Base-by-base conservation (phyloP, 2,113 vertebrate genomes). In the Psilopogon haemacephalus region DNA sequence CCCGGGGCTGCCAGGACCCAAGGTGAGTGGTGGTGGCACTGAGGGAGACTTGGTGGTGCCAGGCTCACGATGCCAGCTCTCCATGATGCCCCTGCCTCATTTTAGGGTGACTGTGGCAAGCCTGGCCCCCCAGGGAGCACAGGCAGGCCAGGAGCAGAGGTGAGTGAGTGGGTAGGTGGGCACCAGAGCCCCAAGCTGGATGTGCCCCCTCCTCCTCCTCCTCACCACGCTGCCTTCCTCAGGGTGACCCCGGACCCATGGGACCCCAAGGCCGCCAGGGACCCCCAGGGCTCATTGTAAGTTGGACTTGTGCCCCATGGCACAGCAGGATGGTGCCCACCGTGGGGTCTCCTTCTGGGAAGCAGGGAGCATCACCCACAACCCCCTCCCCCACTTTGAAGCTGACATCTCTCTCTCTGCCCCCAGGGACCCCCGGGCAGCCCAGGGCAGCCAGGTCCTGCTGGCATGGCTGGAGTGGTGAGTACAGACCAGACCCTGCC, bases 241-340 rank as follows among this genome's bases (percentile, higher is more conserved):
- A 99, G 99, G 99, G 99, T 60, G 99, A 99, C 62, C 98, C 98
- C 1, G 99, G 99, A 42, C 96, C 98, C 54, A 98, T 98, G 95
- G 99, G 99, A 93, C 96, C 98, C 84, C 98, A 98, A 91, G 99
- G 99, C 83, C 97, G 98, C 84, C 98, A 98, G 26, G 99, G 99
- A 91, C 97, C 98, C 30, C 96, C 99, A 0, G 99, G 99, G 27
- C 98, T 99, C n/a, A 5, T 98, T 13, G 99, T 99, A 96, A 98
- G 98, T 98, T 46, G 40, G 81, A 65, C 21, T 42, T 50, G 16
- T 3, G 15, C 32, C 35, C 30, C 30, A 1, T 2, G 12, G 9
- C 1, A 3, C 59, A 58, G 21, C 1, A 6, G 32, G 48, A 65
- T 0, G 5, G 38, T 70, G 72, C 80, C 32, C n/a, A 3, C 1